Evolutionary conservation across 1,140 invertebrate species (phyloP), one percentile per base, ranked within the genome.

Genomic region (Aleiodes sp.): DNA sequence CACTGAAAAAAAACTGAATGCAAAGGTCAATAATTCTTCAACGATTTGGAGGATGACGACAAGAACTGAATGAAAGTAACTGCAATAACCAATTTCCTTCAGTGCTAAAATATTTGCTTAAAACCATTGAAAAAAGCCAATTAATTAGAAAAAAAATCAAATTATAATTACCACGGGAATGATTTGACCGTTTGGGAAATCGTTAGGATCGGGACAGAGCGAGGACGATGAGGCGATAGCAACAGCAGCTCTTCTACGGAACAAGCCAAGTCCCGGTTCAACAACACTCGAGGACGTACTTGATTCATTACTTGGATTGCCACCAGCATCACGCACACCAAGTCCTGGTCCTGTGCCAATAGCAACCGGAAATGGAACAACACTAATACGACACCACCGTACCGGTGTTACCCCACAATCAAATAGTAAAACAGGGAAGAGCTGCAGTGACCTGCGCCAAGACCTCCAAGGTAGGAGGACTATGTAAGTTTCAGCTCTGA

Each of bases 231-330:
- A 78, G 76, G 79, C 78, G 74, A 79, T 80, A 77, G 81, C 78
- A 76, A 80, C 84, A 72, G 78, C 78, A 78, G 82, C 78, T 81
- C 76, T 81, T 76, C 76, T 82, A 71, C 83, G 82, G 78, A 84
- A 84, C 77, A 86, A 83, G 79, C 84, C 82, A 59, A 94, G 92
- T 75, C 92, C 93, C 57, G 90, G 91, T 75, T 93, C 93, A 68
- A 94, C 94, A 56, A 96, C 94, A 46, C 88, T 97, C 81, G 95
- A 97, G 88, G 96, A 98, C 88, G 95, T 97, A 63, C 88, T 97
- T 81, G 94, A 96, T 84, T 94, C 94, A 65, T 90, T 97, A 73
- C 89, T 96, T 79, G 94, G 94, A 74, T 89, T 96, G 75, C 90
- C 92, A 72, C 88, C 91, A 78, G 89, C 91, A 67, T 88, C 91